Conservation (phyloP, 2,797 vertebrate genomes). For the Onychomys torridus region DNA sequence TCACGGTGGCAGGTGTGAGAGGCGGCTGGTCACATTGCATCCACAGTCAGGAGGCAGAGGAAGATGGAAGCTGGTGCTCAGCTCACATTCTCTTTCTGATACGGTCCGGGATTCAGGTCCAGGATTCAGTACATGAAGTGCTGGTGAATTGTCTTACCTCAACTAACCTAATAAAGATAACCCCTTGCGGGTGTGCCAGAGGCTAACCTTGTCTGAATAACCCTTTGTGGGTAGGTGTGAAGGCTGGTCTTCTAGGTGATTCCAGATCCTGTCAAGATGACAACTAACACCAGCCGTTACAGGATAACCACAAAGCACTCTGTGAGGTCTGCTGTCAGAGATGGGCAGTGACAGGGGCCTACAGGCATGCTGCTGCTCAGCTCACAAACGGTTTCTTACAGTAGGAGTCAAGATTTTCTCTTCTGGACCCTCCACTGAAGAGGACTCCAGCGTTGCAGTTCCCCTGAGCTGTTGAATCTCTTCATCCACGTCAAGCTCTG, state of each 20-base stretch:
- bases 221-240: background rate
- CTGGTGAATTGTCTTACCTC: background rate
- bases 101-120: background rate
- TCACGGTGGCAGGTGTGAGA: background rate
- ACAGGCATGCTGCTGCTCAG: background rate
- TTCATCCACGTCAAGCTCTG: background rate
- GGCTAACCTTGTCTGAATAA: background rate
- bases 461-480: background rate
- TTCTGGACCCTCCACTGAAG: background rate
- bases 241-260: background rate
- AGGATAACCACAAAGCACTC: background rate
- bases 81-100: background rate
- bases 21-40: no score
- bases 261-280: no score
- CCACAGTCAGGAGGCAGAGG: background rate
- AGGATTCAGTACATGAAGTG: background rate
- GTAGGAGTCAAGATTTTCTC: background rate
- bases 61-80: rapidly evolving
- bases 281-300: background rate
- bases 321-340: background rate
- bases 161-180: background rate
- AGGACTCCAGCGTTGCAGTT: background rate
- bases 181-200: background rate
- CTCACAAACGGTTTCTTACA: background rate
- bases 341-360: background rate